A percentile compares a stretch with the other conserved stretches of the same genome.
Evolutionary conservation across 1,140 invertebrate genomes (phyloP).

Genomic region (Bombyx mandarina): DNA sequence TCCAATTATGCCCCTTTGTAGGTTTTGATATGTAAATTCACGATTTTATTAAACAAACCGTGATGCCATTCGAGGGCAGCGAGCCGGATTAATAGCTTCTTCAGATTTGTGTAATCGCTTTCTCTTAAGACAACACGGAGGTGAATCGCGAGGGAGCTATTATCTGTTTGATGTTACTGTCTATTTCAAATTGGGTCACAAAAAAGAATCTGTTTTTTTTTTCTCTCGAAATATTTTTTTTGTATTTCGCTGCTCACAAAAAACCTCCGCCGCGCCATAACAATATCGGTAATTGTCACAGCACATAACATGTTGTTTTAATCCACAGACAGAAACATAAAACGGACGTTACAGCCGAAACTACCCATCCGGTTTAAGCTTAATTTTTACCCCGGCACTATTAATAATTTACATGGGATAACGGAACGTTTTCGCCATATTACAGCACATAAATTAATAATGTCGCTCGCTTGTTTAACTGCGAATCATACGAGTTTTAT

Average conservation of each 20-base stretch:
- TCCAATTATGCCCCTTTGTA: slow-evolving; percentile 70
- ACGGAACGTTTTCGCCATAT: slow-evolving; percentile 66
- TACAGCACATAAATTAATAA: slow-evolving; percentile 71
- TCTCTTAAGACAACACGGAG: slow-evolving; percentile 63
- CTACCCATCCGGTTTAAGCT: slow-evolving; percentile 69
- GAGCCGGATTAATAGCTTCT: slow-evolving; percentile 68
- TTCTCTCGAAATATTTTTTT: not conserved
- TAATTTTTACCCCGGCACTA: slow-evolving; percentile 70
- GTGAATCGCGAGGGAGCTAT: slow-evolving; percentile 53
- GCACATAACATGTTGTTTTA: slow-evolving; percentile 41
- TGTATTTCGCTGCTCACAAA: not conserved
- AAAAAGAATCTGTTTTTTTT: slow-evolving; percentile 7
- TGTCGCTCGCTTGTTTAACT: slow-evolving; percentile 69
- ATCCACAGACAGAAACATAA: slow-evolving; percentile 60
- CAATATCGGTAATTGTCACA: slow-evolving; percentile 16
- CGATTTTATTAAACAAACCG: slow-evolving; percentile 70
- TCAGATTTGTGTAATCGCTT: slow-evolving; percentile 71
- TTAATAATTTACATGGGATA: slow-evolving; percentile 69
- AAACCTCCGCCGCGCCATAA: slow-evolving; percentile 2
- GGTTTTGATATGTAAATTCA: slow-evolving; percentile 70
- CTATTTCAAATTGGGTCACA: slow-evolving; percentile 7
- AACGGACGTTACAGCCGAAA: slow-evolving; percentile 59
- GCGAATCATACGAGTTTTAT: slow-evolving; percentile 71
- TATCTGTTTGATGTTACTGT: slow-evolving; percentile 23
- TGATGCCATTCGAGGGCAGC: slow-evolving; percentile 68